Base-by-base conservation (phyloP, 2,888 invertebrate genomes). In the Bellardia bayeri region DNA sequence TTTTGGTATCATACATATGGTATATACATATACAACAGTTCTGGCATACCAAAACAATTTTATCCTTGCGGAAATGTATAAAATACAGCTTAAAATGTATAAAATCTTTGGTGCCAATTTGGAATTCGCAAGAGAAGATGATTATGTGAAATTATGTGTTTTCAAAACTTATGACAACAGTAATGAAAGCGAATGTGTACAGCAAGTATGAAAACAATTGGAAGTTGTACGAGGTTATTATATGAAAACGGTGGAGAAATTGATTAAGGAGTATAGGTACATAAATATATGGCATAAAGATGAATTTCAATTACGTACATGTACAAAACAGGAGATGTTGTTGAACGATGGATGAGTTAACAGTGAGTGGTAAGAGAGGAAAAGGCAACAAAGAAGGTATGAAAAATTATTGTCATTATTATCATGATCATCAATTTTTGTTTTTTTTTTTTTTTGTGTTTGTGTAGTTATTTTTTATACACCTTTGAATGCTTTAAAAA, bases 221-320 rank as follows among this genome's bases (percentile, higher is more conserved):
- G 92, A 92, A 45, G 92, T 93, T 78, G 92, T 95, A 86, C 94
- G 95, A 79, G 91, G 91, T 9, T 94, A 95, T 89, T 94, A 94
- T 51, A 94, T 94, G 75, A 91, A 94, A 75, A 92, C 95, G 42
- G 94, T 96, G 42, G 92, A 94, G 79, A 92, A 93, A 81, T 94
- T 95, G 84, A 89, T 91, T 3, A 82, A 89, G 7, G 94, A 95
- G 1, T 93, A 94, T 49, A 93, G 95, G 89, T 97, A n/a, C n/a
- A n/a, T n/a, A n/a, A n/a, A 97, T 91, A 95, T 97, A 89, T 97
- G 97, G 97, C 97, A 97, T 91, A 96, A 96, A 92, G 97, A 97
- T 91, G 94, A 94, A 78, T 96, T 97, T 90, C 94, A 94, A 89
- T 94, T 97, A 14, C 94, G 95, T 80, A 92, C 92, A 14, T 91